A percentile compares a stretch with the other conserved stretches of the same genome.
phyloP scores from a whole-genome alignment of 2,113 vertebrate genomes.

The Gadus chalcogrammus region DNA sequence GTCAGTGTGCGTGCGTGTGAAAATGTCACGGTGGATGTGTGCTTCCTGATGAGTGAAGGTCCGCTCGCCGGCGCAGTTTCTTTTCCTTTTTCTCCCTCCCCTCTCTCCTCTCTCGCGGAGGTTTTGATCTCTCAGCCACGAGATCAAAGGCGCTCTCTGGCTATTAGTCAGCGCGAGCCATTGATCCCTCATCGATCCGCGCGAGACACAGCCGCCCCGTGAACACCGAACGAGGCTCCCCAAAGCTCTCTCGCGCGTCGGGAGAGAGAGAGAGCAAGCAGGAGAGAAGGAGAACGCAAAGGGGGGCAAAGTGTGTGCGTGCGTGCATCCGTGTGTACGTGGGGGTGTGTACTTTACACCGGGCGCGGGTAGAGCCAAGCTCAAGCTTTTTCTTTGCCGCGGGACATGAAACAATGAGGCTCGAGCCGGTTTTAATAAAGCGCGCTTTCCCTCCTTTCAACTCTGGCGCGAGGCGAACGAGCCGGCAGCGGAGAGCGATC shows the following conservation, averaged over 20 bases:
- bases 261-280: slow-evolving; percentile 49
- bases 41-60: slow-evolving; percentile 58
- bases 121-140: slow-evolving; percentile 82
- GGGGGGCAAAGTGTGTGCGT: slow-evolving; percentile 42
- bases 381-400: slow-evolving; percentile 82
- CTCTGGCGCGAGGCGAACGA: slow-evolving; percentile 81
- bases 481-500: slow-evolving; percentile 81
- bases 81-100: slow-evolving; percentile 54
- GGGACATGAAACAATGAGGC: slow-evolving; percentile 86
- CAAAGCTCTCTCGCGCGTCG: slow-evolving; percentile 77
- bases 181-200: slow-evolving; percentile 82
- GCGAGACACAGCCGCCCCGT: slow-evolving; percentile 80
- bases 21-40: slow-evolving; percentile 13
- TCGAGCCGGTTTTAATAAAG: slow-evolving; percentile 85
- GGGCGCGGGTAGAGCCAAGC: slow-evolving; percentile 74
- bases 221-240: slow-evolving; percentile 79
- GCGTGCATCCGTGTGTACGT: slow-evolving; percentile 7
- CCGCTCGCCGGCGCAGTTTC: slow-evolving; percentile 68
- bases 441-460: slow-evolving; percentile 85
- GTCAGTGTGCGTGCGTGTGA: slow-evolving; percentile 13
- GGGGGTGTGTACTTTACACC: slow-evolving; percentile 59
- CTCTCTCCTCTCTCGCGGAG: slow-evolving; percentile 70
- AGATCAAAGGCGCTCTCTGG: slow-evolving; percentile 84
- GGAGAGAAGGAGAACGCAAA: slow-evolving; percentile 26
- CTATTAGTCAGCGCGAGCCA: slow-evolving; percentile 85